Evolutionary conservation across 37 sponge, comb jelly and placozoan species (phyloP).

Genomic region (Spongilla lacustris): DNA sequence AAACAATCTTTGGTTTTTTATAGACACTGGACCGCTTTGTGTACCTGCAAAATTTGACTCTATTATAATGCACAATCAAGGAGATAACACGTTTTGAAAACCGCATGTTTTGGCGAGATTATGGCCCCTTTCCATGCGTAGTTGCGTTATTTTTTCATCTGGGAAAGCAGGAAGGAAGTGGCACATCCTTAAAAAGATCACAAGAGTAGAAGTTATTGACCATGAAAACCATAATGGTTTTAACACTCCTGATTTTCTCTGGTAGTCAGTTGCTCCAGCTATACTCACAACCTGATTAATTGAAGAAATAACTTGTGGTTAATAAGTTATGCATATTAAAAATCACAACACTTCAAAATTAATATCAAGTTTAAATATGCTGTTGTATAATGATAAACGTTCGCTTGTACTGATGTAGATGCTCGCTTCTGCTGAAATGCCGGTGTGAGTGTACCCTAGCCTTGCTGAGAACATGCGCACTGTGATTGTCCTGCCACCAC

Average conservation of each 20-base stretch:
- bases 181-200: neutral
- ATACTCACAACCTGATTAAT: neutral
- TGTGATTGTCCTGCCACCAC: neutral
- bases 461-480: too few relatives aligned
- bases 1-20: too few relatives aligned
- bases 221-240: neutral
- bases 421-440: neutral
- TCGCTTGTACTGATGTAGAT: neutral
- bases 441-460: neutral
- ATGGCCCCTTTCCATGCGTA: too few relatives aligned
- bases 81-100: too few relatives aligned
- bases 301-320: neutral
- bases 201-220: neutral
- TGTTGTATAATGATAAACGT: neutral
- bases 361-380: neutral
- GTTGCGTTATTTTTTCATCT: too few relatives aligned
- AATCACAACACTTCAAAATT: neutral
- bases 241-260: neutral
- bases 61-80: too few relatives aligned
- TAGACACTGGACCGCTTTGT: too few relatives aligned
- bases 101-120: too few relatives aligned
- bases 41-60: too few relatives aligned
- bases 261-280: neutral
- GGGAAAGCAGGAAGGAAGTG: neutral
- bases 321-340: slow-evolving; percentile 1